Evolutionary conservation across 2,797 vertebrate species (phyloP).

Genomic region (Pagetopsis macropterus): DNA sequence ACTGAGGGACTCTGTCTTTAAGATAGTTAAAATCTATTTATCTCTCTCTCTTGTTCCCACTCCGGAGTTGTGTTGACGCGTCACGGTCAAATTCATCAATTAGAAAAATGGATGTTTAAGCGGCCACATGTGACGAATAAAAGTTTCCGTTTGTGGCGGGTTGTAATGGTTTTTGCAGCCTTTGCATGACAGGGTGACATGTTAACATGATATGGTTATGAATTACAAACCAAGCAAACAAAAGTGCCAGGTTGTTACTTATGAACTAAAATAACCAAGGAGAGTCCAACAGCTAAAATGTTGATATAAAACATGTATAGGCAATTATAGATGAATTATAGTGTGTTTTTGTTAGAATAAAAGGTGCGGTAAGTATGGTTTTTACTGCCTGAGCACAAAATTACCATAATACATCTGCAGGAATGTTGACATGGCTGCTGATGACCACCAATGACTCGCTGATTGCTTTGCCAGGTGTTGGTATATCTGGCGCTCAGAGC

Average conservation of each 20-base stretch:
- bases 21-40: constrained; percentile 49
- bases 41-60: constrained; percentile 46
- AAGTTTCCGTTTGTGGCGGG: constrained; percentile 35
- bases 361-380: constrained; percentile 25
- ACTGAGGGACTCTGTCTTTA: constrained; percentile 49
- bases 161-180: constrained; percentile 58
- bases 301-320: constrained; percentile 41
- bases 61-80: constrained; percentile 42
- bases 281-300: constrained; percentile 29
- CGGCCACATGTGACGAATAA: constrained; percentile 51
- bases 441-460: constrained; percentile 55
- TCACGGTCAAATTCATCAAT: constrained; percentile 62
- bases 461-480: constrained; percentile 67
- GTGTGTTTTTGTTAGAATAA: constrained; percentile 50
- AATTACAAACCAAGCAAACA: constrained; percentile 50
- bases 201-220: constrained; percentile 43
- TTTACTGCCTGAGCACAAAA: constrained; percentile 42
- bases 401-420: constrained; percentile 54
- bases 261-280: constrained; percentile 19
- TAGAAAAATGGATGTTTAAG: constrained; percentile 45
- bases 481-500: constrained; percentile 51
- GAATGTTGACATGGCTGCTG: constrained; percentile 57
- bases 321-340: constrained; percentile 46
- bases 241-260: constrained; percentile 31
- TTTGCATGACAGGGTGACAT: constrained; percentile 49